These are phyloP conservation scores for Nesogale talazaci DNA, from an alignment of 2,113 vertebrate genomes.

Conservation along the genomic window DNA sequence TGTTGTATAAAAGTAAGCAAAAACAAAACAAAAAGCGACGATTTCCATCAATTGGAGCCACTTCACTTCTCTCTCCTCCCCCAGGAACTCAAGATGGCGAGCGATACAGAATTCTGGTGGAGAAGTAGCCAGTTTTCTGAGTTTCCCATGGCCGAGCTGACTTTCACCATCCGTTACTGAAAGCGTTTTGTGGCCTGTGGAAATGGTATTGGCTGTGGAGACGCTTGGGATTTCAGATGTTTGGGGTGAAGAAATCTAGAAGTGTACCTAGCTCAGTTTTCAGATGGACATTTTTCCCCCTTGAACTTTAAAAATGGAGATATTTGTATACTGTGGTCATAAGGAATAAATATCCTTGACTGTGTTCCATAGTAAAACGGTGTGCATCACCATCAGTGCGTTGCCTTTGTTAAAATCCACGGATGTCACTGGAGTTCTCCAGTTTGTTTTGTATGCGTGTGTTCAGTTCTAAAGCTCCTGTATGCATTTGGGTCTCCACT, in stretches of 20 bases:
- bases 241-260: background rate
- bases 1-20: slow-evolving; percentile 17
- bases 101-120: background rate
- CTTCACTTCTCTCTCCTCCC: background rate
- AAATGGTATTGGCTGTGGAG: slow-evolving; percentile 30
- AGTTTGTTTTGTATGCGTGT: background rate
- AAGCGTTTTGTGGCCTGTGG: background rate
- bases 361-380: background rate
- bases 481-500: background rate
- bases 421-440: background rate
- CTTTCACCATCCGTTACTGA: background rate
- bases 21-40: background rate
- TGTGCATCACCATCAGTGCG: background rate
- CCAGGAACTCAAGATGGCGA: background rate
- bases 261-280: background rate
- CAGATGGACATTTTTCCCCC: too few species aligned
- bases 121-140: background rate
- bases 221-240: background rate
- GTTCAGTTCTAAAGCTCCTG: background rate
- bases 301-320: background rate
- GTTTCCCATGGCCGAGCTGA: slow-evolving; percentile 29
- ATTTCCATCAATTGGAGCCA: background rate
- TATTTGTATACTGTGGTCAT: background rate
- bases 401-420: background rate
- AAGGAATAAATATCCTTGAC: background rate